Evolutionary conservation across 2,888 invertebrate species (phyloP).

Genomic region (Psylliodes chrysocephalus): DNA sequence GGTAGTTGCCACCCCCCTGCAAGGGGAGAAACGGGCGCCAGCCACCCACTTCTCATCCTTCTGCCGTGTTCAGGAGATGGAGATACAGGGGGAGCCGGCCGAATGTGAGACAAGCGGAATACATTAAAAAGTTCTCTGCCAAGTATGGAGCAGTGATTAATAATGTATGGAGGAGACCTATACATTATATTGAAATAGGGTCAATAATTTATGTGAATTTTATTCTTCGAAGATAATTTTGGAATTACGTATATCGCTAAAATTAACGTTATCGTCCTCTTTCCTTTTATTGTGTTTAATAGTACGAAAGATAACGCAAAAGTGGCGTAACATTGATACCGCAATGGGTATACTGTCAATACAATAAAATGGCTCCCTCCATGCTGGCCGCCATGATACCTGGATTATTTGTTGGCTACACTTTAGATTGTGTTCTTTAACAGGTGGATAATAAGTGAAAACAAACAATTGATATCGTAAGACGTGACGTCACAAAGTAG

Average conservation of each 20-base stretch:
- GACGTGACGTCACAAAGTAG: too few relatives aligned
- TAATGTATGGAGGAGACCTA: constrained; percentile 51
- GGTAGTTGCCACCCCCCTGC: constrained; percentile 52
- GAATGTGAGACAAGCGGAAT: constrained; percentile 49
- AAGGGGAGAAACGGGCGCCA: constrained; percentile 49
- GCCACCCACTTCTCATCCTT: constrained; percentile 56
- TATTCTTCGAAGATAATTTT: constrained; percentile 18
- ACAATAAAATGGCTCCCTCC: too few relatives aligned
- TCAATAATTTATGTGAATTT: constrained; percentile 49
- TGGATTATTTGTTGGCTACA: too few relatives aligned
- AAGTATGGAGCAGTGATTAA: constrained; percentile 51
- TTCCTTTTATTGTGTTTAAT: too few relatives aligned
- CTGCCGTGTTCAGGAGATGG: constrained; percentile 48
- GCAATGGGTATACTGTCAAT: too few relatives aligned
- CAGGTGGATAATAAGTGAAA: too few relatives aligned
- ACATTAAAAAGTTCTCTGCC: constrained; percentile 51
- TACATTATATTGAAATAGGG: constrained; percentile 50
- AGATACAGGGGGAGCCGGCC: constrained; percentile 47
- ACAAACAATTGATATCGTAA: too few relatives aligned
- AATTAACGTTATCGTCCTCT: too few relatives aligned
- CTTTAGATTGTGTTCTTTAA: too few relatives aligned
- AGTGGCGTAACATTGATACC: too few relatives aligned
- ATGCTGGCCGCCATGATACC: too few relatives aligned
- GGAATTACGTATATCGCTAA: not conserved
- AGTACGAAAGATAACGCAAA: too few relatives aligned